A percentile compares a stretch with the other conserved stretches of the same genome.
Evolutionary conservation across 1,140 invertebrate species (phyloP).

Genomic region (Drosophila dunni): DNA sequence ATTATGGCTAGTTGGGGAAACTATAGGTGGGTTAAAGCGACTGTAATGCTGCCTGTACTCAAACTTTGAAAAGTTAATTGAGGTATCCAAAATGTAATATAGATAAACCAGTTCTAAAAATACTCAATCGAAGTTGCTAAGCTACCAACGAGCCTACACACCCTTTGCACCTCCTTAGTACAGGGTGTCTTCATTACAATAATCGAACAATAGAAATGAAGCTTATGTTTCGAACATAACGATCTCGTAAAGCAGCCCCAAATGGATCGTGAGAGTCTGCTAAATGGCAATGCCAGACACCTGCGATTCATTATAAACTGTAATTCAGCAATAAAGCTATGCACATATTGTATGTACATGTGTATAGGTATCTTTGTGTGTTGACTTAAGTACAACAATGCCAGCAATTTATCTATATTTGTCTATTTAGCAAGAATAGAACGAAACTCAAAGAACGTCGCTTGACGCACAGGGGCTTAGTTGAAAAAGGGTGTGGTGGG

Average conservation of each 20-base stretch:
- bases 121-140: no score
- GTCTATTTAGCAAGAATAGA: constrained; percentile 41
- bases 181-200: neutral
- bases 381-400: constrained; percentile 31
- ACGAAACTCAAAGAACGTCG: constrained; percentile 15
- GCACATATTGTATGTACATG: neutral
- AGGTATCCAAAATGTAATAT: no score
- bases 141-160: no score
- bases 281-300: constrained; percentile 67
- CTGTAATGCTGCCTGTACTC: no score
- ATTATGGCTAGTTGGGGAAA: no score
- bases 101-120: no score
- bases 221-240: neutral
- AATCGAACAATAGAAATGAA: constrained; percentile 7
- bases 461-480: neutral
- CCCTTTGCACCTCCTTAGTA: no score
- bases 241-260: no score
- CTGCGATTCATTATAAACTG: constrained; percentile 44
- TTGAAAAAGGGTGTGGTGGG: neutral
- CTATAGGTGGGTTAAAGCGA: no score
- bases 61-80: no score
- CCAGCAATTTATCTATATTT: constrained; percentile 56
- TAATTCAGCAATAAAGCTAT: constrained; percentile 7
- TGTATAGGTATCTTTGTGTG: constrained; percentile 6
- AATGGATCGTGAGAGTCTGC: constrained; percentile 17